A percentile compares a stretch with the other conserved stretches of the same genome.
phyloP scores from a whole-genome alignment of 2,797 vertebrate genomes.

The Typhlichthys eigenmanni region DNA sequence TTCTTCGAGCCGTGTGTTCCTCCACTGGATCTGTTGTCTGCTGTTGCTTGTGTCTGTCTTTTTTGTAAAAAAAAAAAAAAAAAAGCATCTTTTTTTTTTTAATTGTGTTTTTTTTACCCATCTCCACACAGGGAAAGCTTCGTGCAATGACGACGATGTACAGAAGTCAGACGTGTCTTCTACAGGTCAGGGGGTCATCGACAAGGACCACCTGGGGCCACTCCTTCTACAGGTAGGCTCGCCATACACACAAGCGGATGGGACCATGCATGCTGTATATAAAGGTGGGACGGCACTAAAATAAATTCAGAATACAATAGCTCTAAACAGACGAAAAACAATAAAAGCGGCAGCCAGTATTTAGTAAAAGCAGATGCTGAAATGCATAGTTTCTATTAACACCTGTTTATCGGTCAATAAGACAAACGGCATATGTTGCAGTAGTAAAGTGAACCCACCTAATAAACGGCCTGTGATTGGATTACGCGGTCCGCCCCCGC shows the following conservation, averaged over 20 bases:
- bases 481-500: not conserved
- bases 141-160: slow-evolving; percentile 88
- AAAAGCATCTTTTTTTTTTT: no score
- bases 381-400: no score
- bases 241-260: not conserved
- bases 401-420: no score
- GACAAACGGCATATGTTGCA: no score
- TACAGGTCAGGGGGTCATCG: slow-evolving; percentile 93
- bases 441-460: not conserved
- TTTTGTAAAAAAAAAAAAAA: no score
- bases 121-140: slow-evolving; percentile 82
- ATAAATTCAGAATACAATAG: no score
- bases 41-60: no score
- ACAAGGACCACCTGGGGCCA: slow-evolving; percentile 92
- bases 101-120: not conserved
- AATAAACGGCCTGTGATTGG: not conserved
- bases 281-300: no score
- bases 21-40: not conserved
- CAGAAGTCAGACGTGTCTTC: slow-evolving; percentile 97
- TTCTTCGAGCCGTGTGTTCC: slow-evolving; percentile 33
- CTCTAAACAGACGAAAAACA: not conserved
- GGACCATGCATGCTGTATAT: not conserved
- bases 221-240: slow-evolving; percentile 88
- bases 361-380: no score
- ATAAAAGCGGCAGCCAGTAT: no score